Evolutionary conservation across 2,797 vertebrate genomes (phyloP).

Genomic region (Rallus crepitans): DNA sequence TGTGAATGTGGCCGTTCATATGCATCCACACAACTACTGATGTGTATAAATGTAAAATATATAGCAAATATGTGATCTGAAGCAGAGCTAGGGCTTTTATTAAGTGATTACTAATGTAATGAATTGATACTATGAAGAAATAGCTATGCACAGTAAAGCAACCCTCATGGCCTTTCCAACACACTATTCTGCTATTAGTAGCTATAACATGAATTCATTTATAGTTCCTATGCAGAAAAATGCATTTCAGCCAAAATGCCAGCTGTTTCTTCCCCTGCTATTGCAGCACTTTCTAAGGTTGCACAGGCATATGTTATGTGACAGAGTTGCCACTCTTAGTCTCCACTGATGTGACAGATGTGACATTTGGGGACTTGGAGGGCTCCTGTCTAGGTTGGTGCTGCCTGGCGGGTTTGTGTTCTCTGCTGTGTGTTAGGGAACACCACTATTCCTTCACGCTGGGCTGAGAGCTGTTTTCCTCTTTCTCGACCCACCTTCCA

Average conservation of each 20-base stretch:
- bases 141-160: neutral
- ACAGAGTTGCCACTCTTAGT: neutral
- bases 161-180: neutral
- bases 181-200: neutral
- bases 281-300: neutral
- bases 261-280: fast-evolving
- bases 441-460: neutral
- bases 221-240: neutral
- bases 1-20: neutral
- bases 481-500: fast-evolving
- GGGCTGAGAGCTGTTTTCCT: neutral
- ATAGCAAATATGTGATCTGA: neutral
- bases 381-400: neutral
- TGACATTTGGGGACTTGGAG: neutral
- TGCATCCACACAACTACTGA: neutral
- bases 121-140: neutral
- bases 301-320: neutral
- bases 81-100: neutral
- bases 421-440: neutral
- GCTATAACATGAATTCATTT: neutral
- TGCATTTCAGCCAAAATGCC: neutral
- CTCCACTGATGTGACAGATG: neutral
- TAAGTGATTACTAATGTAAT: neutral
- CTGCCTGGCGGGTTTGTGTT: neutral
- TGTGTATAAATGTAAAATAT: neutral